Percentiles rank a stretch among this genome's conserved stretches.
phyloP scores from a whole-genome alignment of 2,888 invertebrate species.

The Zygaena filipendulae region DNA sequence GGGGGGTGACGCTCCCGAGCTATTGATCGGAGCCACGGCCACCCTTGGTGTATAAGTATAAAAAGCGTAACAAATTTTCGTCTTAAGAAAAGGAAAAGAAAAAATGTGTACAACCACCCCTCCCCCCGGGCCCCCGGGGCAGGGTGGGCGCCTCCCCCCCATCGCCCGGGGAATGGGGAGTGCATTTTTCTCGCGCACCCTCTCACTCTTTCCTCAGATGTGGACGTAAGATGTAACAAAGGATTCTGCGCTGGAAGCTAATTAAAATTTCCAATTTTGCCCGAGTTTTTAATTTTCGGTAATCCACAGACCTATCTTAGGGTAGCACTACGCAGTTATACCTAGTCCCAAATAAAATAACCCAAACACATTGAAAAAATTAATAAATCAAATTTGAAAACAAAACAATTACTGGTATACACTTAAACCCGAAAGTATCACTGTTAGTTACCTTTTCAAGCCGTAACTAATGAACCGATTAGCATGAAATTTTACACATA shows the following conservation, averaged over 20 bases:
- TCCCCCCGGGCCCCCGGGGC: slow-evolving; percentile 24
- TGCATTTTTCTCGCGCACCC: slow-evolving; percentile 55
- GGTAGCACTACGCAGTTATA: no score
- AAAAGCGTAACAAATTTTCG: slow-evolving; percentile 70
- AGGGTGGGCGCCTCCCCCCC: slow-evolving; percentile 21
- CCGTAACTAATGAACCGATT: no score
- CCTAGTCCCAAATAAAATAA: no score
- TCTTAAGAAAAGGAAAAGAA: slow-evolving; percentile 69
- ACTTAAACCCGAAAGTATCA: no score
- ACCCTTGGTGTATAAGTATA: slow-evolving; percentile 58
- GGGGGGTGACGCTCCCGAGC: slow-evolving; percentile 29
- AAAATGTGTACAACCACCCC: slow-evolving; percentile 65
- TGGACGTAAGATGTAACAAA: slow-evolving; percentile 61
- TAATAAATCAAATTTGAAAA: no score
- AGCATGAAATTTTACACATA: no score
- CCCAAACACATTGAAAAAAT: no score
- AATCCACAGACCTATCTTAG: no score
- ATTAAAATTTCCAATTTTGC: slow-evolving; percentile 46
- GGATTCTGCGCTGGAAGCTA: slow-evolving; percentile 53
- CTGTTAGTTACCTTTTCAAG: no score
- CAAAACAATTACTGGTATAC: no score
- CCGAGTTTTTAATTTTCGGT: slow-evolving; percentile 27
- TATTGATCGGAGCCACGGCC: slow-evolving; percentile 51
- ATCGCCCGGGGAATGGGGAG: slow-evolving; percentile 23
- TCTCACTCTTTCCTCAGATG: slow-evolving; percentile 34